phyloP scores from a whole-genome alignment of 2,797 vertebrate species.

The Gastrophryne carolinensis region DNA sequence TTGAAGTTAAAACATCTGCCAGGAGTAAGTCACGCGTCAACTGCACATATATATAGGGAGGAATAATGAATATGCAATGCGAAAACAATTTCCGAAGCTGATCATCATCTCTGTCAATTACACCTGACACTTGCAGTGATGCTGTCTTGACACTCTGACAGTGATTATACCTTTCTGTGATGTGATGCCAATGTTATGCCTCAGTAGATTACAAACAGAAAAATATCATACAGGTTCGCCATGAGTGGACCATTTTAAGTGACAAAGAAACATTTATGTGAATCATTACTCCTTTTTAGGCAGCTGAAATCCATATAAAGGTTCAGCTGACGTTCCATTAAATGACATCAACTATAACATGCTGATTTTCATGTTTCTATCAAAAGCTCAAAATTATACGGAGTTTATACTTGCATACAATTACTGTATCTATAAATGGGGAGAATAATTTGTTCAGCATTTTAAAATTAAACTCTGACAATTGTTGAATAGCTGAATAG shows the following conservation, averaged over 20 bases:
- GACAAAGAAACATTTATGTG: constrained; percentile 56
- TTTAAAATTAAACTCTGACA: neutral
- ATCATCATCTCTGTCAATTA: constrained; percentile 70
- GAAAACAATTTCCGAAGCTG: constrained; percentile 65
- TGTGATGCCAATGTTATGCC: constrained; percentile 64
- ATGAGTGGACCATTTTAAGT: constrained; percentile 55
- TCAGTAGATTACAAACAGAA: constrained; percentile 74
- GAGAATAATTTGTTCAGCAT: neutral
- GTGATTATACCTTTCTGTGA: constrained; percentile 72
- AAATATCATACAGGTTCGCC: constrained; percentile 56
- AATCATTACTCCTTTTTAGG: constrained; percentile 58
- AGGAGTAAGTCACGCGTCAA: constrained; percentile 64
- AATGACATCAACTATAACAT: neutral
- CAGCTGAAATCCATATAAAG: constrained; percentile 19
- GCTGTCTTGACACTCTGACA: constrained; percentile 67
- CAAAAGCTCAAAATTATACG: neutral
- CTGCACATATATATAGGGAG: constrained; percentile 60
- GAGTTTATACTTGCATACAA: neutral
- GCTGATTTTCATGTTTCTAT: neutral
- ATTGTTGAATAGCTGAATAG: neutral
- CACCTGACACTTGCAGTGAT: constrained; percentile 63
- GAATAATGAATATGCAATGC: constrained; percentile 75
- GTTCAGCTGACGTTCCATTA: neutral
- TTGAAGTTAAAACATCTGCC: constrained; percentile 64
- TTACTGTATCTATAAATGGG: neutral